phyloP scores from a whole-genome alignment of 2,113 vertebrate species.

The Trinectes maculatus region DNA sequence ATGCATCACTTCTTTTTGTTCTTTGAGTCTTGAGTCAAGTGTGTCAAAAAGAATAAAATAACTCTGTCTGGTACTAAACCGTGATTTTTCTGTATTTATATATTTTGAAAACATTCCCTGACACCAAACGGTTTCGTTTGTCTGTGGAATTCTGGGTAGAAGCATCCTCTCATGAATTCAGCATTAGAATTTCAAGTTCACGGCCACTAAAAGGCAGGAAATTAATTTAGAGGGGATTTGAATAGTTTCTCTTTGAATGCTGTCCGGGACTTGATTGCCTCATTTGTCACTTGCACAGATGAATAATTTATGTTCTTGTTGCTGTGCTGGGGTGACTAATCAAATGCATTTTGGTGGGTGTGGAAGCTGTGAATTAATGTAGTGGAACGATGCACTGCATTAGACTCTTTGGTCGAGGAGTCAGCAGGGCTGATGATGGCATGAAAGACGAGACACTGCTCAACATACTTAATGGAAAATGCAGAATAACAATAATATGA shows the following conservation, averaged over 20 bases:
- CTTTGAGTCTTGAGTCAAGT: slow-evolving; percentile 46
- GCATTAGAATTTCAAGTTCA: slow-evolving; percentile 53
- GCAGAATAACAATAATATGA: too few species aligned
- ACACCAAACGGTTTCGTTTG: slow-evolving; percentile 11
- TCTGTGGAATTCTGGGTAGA: slow-evolving; percentile 14
- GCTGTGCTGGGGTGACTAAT: slow-evolving; percentile 73
- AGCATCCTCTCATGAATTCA: slow-evolving; percentile 44
- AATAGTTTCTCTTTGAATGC: slow-evolving; percentile 76
- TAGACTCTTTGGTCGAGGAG: slow-evolving; percentile 46
- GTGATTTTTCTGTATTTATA: slow-evolving; percentile 8
- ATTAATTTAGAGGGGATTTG: slow-evolving; percentile 72
- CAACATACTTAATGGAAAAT: slow-evolving; percentile 5
- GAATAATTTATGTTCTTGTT: slow-evolving; percentile 78
- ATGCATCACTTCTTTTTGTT: slow-evolving; percentile 42
- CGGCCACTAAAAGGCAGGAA: slow-evolving; percentile 61
- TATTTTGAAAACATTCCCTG: slow-evolving; percentile 10
- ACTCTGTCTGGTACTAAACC: too few species aligned
- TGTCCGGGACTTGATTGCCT: slow-evolving; percentile 75
- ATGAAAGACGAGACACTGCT: slow-evolving; percentile 27
- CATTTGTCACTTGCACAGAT: slow-evolving; percentile 79
- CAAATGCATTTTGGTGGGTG: slow-evolving; percentile 69
- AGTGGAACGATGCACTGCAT: slow-evolving; percentile 57
- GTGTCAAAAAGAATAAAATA: slow-evolving; percentile 52
- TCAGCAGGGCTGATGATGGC: slow-evolving; percentile 31
- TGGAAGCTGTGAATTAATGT: slow-evolving; percentile 62